A percentile compares a stretch with the other conserved stretches of the same genome.
Evolutionary conservation across 1,140 invertebrate genomes (phyloP).

Genomic region (Venustaconcha ellipsiformis): DNA sequence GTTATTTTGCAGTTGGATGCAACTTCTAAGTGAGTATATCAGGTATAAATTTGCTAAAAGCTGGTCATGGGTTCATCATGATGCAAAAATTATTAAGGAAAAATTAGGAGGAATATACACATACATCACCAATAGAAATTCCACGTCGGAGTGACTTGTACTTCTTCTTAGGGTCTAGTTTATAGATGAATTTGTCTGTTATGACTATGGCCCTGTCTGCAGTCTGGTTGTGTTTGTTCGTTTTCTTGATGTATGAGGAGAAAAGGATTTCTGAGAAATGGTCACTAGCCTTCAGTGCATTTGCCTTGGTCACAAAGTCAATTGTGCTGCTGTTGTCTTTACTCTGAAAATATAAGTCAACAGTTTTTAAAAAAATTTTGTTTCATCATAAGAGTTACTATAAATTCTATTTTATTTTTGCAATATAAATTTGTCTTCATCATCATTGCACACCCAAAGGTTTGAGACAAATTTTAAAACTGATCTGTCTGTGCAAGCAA

Average conservation of each 20-base stretch:
- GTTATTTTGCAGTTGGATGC: no score
- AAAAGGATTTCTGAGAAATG: constrained; percentile 77
- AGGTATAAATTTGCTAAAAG: no score
- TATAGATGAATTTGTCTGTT: constrained; percentile 90
- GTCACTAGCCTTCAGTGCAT: constrained; percentile 79
- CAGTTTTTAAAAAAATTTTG: neutral
- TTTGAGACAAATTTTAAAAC: no score
- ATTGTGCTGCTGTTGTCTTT: constrained; percentile 82
- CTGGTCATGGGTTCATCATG: no score
- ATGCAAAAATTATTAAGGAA: neutral
- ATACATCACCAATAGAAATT: constrained; percentile 83
- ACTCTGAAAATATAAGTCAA: constrained; percentile 52
- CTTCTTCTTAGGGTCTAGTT: constrained; percentile 82
- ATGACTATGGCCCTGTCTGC: constrained; percentile 89
- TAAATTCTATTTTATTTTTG: no score
- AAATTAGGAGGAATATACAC: constrained; percentile 21
- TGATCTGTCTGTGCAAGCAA: no score
- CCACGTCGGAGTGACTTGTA: constrained; percentile 91
- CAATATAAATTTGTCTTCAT: no score
- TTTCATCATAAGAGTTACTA: no score
- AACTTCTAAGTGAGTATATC: no score
- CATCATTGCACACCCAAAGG: no score
- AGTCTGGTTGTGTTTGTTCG: constrained; percentile 85
- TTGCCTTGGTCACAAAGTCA: constrained; percentile 79
- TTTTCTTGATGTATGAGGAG: constrained; percentile 73